phyloP scores from a whole-genome alignment of 2,797 vertebrate species.

The Cheirogaleus major region DNA sequence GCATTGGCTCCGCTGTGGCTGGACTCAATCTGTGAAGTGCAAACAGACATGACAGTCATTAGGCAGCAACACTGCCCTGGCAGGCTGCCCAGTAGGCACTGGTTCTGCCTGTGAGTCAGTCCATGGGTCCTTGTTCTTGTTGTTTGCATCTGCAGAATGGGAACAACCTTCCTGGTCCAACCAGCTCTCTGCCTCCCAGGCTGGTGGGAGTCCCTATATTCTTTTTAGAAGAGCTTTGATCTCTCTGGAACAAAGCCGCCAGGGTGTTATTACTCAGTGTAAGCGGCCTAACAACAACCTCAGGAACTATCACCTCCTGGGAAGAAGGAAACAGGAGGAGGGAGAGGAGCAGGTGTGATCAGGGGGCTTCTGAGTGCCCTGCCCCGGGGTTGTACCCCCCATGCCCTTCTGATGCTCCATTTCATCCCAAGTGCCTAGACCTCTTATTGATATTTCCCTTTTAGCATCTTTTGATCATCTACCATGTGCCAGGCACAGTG shows the following conservation, averaged over 20 bases:
- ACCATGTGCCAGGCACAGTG: not conserved
- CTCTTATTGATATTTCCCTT: not conserved
- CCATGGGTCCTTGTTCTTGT: not conserved
- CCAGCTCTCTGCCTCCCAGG: not conserved
- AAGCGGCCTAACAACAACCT: not conserved
- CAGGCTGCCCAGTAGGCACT: not conserved
- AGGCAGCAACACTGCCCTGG: not conserved
- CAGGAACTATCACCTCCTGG: not conserved
- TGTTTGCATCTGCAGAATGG: conserved; percentile 30
- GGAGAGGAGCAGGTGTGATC: not conserved
- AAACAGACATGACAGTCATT: not conserved
- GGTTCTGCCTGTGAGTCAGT: not conserved
- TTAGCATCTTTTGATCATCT: not conserved
- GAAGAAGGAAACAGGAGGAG: not conserved
- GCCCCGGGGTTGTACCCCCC: too few relatives aligned
- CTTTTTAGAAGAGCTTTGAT: conserved; percentile 48
- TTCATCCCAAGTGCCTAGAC: not conserved
- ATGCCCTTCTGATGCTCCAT: not conserved
- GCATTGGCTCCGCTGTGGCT: rapidly evolving
- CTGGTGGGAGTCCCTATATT: not conserved
- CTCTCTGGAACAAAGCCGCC: not conserved
- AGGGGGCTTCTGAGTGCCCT: not conserved
- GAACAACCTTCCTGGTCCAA: not conserved
- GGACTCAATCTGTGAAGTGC: not conserved
- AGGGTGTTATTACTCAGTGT: not conserved